Base-by-base conservation (phyloP, 1,140 invertebrate species). In the Drosophila ficusphila region DNA sequence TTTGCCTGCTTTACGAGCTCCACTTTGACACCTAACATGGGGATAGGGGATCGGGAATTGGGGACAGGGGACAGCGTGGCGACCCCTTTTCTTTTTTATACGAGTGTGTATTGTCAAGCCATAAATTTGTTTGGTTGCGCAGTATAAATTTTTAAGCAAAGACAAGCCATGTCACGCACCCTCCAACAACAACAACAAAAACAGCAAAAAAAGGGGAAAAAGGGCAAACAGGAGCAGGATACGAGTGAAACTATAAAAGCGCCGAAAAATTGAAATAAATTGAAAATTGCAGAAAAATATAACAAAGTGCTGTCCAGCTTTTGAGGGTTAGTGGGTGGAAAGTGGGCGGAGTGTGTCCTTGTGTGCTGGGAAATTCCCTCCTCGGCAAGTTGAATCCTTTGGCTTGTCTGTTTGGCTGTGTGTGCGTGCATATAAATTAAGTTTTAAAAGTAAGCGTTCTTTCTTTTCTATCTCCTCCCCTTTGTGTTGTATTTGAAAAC, bases 371-470 rank as follows among this genome's bases (percentile, higher is more conserved):
- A 67, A 60, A 58, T 76, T 72, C 54, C 33, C 68, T 39, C 5
- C 39, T 41, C 41, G 60, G 76, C 61, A 85, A 85, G 61, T 61
- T 79, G 76, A 81, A 52, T 76, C 76, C 81, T 76, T 57, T 54
- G 44, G 56, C 48, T 16, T 57, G 64, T 58, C 44, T 60, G 34
- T 47, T 34, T 51, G 31, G 34, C 21, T 48, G 56, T 62, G 42
- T 88, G 49, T 88, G 81, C 58, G 82, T 85, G 81, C 81, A 85
- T 85, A 88, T 85, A 88, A 85, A 88, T 85, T 85, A 88, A 86
- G 81, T 85, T 85, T 86, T 70, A 88, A 88, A 86, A 86, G 81
- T 86, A 74, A 85, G 65, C 68, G 61, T 57, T 58, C 44, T 49
- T 56, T 58, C 19, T 41, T 48, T 39, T 46, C 14, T n/a, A 14